A percentile compares a stretch with the other conserved stretches of the same genome.
Evolutionary conservation across 2,888 invertebrate genomes (phyloP).

Genomic region (Mantis religiosa): DNA sequence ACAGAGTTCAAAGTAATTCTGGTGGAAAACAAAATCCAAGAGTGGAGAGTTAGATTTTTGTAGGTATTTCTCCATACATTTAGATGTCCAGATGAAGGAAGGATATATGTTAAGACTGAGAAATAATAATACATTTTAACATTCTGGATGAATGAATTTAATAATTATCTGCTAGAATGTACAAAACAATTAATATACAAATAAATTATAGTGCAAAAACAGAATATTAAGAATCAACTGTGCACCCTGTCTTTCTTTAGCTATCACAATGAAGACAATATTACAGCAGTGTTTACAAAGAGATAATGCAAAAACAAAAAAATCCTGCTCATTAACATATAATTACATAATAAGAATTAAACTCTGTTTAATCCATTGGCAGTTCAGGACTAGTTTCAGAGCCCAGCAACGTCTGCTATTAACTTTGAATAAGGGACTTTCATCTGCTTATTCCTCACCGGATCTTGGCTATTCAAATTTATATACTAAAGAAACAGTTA

Average conservation of each 20-base stretch:
- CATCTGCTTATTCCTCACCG: too few relatives aligned
- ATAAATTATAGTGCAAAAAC: neutral
- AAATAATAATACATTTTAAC: neutral
- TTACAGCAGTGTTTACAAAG: neutral
- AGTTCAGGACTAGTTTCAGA: too few relatives aligned
- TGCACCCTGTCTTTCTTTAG: neutral
- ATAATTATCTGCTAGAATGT: neutral
- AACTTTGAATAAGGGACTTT: too few relatives aligned
- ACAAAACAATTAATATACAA: neutral
- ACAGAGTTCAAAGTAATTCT: too few relatives aligned
- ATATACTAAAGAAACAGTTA: too few relatives aligned
- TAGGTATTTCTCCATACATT: too few relatives aligned
- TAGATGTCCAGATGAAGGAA: neutral
- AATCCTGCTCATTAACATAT: neutral
- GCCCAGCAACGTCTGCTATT: too few relatives aligned
- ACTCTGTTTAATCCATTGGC: too few relatives aligned
- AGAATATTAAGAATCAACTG: neutral
- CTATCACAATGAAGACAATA: neutral
- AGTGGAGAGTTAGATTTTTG: too few relatives aligned
- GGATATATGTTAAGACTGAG: neutral
- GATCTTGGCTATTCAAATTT: too few relatives aligned
- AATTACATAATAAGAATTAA: too few relatives aligned
- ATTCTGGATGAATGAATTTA: neutral
- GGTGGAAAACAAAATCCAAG: too few relatives aligned
- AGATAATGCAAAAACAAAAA: neutral